Evolutionary conservation across 2,888 invertebrate species (phyloP).

Genomic region (Diarsia rubi): DNA sequence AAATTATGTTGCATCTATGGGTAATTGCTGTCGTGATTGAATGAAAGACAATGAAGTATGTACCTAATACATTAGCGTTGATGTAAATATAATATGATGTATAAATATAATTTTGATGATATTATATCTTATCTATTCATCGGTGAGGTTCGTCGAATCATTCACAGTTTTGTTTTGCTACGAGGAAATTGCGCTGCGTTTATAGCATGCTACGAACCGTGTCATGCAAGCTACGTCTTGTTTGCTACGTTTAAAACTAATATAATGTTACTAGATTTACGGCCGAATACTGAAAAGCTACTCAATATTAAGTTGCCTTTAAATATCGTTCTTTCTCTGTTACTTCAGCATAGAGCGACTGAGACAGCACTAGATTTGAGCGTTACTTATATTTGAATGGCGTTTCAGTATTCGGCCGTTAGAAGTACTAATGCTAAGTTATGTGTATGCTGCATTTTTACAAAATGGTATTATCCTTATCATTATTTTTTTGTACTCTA

Average conservation of each 20-base stretch:
- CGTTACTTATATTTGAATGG: too few relatives aligned
- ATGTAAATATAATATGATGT: too few relatives aligned
- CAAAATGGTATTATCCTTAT: too few relatives aligned
- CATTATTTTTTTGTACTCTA: too few relatives aligned
- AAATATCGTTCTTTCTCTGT: too few relatives aligned
- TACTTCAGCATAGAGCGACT: too few relatives aligned
- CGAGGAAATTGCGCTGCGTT: neutral
- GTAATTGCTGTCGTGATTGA: neutral
- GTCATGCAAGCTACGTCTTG: neutral
- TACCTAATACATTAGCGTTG: neutral
- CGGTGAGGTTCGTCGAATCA: neutral
- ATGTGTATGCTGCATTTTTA: neutral
- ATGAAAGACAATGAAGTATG: neutral
- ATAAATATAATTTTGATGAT: too few relatives aligned
- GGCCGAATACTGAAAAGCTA: too few relatives aligned
- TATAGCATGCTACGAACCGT: constrained; percentile 1
- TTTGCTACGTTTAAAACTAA: neutral
- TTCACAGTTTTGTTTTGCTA: neutral
- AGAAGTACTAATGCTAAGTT: neutral
- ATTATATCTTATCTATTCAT: neutral
- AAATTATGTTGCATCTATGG: neutral
- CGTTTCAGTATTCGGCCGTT: too few relatives aligned
- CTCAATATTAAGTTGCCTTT: too few relatives aligned
- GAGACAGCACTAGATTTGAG: too few relatives aligned
- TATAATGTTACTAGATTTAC: neutral